Evolutionary conservation across 2,888 invertebrate genomes (phyloP).

Genomic region (Uropetala carovei): DNA sequence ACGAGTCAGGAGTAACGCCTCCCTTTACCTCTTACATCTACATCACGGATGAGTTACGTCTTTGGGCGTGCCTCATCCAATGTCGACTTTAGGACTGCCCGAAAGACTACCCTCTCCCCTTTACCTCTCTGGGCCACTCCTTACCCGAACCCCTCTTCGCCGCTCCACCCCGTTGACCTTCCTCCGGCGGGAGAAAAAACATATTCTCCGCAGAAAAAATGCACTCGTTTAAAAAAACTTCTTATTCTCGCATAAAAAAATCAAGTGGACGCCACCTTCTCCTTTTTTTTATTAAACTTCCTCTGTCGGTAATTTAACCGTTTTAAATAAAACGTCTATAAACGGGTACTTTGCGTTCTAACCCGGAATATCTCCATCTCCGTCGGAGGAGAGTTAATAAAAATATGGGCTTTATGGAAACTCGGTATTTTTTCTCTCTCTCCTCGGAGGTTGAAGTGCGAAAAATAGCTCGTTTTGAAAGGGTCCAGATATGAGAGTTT

Average conservation of each 20-base stretch:
- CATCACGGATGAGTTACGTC: slow-evolving; percentile 58
- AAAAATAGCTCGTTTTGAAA: too few relatives aligned
- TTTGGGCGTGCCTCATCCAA: slow-evolving; percentile 40
- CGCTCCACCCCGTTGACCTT: neutral
- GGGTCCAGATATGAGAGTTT: too few relatives aligned
- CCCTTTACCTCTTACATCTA: slow-evolving; percentile 38
- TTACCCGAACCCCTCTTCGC: neutral
- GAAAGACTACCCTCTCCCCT: neutral
- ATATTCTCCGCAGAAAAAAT: neutral
- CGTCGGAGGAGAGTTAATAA: neutral
- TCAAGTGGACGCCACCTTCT: neutral
- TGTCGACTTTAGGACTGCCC: slow-evolving; percentile 22
- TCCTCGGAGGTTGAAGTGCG: too few relatives aligned
- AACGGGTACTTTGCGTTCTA: neutral
- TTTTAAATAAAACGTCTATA: neutral
- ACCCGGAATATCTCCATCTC: slow-evolving; percentile 10
- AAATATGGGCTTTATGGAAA: neutral
- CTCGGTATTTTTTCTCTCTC: neutral
- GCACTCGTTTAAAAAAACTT: neutral
- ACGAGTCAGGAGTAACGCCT: slow-evolving; percentile 11
- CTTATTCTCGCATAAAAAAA: neutral
- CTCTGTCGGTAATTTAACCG: neutral
- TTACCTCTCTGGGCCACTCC: neutral
- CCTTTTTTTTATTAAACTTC: neutral
- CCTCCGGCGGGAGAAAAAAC: neutral